Evolutionary conservation across 1,140 invertebrate genomes (phyloP).

Genomic region (Zaprionus ghesquierei): DNA sequence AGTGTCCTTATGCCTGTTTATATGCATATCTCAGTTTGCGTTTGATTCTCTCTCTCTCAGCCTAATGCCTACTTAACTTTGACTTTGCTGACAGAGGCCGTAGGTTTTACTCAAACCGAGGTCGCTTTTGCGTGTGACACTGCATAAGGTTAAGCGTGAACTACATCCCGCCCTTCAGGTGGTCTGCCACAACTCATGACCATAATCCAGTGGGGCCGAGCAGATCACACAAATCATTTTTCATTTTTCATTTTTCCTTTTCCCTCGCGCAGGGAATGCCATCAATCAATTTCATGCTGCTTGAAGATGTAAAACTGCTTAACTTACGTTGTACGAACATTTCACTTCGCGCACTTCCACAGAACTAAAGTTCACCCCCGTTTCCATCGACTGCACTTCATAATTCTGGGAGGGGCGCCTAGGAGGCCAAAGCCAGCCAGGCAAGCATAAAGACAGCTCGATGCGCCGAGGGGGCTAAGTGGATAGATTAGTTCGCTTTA

Average conservation of each 20-base stretch:
- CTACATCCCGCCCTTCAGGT: slow-evolving; percentile 18
- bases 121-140: not conserved
- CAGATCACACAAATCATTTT: slow-evolving; percentile 60
- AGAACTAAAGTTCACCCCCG: slow-evolving; percentile 26
- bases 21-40: slow-evolving; percentile 11
- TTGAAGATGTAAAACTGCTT: slow-evolving; percentile 79
- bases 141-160: slow-evolving; percentile 50
- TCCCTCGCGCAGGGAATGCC: slow-evolving; percentile 39
- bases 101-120: slow-evolving; percentile 64
- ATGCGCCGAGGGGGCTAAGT: slow-evolving; percentile 28
- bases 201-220: no score
- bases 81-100: slow-evolving; percentile 71
- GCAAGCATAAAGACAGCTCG: slow-evolving; percentile 63
- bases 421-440: slow-evolving; percentile 60
- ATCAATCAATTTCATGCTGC: slow-evolving; percentile 80
- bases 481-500: not conserved
- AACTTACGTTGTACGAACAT: slow-evolving; percentile 79
- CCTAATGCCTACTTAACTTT: slow-evolving; percentile 77
- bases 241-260: slow-evolving; percentile 65
- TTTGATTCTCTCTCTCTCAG: slow-evolving; percentile 18
- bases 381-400: not conserved
- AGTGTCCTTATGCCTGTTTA: not conserved
- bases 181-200: slow-evolving; percentile 53
- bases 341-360: slow-evolving; percentile 61
- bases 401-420: slow-evolving; percentile 30